Conservation (phyloP, 1,140 invertebrate species). For the Eriosoma lanigerum region DNA sequence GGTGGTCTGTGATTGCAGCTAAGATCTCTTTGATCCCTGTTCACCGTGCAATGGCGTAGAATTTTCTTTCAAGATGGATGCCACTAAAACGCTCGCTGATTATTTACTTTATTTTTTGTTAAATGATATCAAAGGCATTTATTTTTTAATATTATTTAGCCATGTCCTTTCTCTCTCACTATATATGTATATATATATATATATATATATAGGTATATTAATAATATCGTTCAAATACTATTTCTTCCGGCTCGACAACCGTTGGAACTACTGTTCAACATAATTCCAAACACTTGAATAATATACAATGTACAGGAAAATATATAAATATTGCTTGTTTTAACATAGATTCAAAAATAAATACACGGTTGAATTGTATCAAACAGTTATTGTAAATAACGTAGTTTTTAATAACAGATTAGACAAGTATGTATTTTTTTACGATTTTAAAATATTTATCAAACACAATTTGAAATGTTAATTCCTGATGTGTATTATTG, state of each 20-base stretch:
- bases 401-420: too few species aligned
- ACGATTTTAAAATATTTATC: too few species aligned
- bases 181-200: not conserved
- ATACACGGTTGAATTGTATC: too few species aligned
- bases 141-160: not conserved
- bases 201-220: not conserved
- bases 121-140: not conserved
- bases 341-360: too few species aligned
- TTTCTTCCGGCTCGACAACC: not conserved
- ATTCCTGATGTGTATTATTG: too few species aligned
- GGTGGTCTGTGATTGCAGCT: not conserved
- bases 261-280: not conserved
- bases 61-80: not conserved
- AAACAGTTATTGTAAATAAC: too few species aligned
- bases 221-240: not conserved
- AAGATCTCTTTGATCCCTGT: not conserved
- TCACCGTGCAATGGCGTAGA: not conserved
- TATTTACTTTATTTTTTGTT: slow-evolving; percentile 11
- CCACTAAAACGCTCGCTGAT: slow-evolving; percentile 1
- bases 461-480: too few species aligned
- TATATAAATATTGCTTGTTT: too few species aligned
- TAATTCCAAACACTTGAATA: too few species aligned
- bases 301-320: too few species aligned
- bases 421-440: too few species aligned
- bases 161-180: not conserved